Percentiles rank a stretch among this genome's conserved stretches.
Evolutionary conservation across 1,140 invertebrate species (phyloP).

Genomic region (Drosophila arizonae): DNA sequence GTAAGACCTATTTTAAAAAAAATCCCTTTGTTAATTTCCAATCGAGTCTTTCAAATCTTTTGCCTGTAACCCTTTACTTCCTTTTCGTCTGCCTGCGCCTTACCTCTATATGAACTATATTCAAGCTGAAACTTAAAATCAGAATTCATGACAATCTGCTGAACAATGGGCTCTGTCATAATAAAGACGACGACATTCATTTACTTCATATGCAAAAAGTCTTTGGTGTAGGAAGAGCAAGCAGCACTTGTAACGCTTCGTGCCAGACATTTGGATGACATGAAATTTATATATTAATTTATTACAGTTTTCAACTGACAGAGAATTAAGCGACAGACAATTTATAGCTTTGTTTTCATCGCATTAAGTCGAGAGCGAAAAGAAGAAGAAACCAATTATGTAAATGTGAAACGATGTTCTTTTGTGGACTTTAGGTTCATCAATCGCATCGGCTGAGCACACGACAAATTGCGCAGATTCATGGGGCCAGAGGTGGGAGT

Average conservation of each 20-base stretch:
- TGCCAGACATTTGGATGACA: slow-evolving; percentile 56
- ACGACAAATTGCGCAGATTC: slow-evolving; percentile 9
- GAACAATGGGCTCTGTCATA: slow-evolving; percentile 35
- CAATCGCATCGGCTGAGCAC: slow-evolving; percentile 12
- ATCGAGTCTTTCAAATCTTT: no score
- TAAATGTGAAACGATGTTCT: slow-evolving; percentile 46
- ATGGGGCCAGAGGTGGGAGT: no score
- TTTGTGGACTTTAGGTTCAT: slow-evolving; percentile 6
- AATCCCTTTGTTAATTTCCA: no score
- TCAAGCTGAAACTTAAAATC: no score
- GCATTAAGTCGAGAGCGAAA: slow-evolving; percentile 47
- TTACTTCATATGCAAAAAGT: neutral
- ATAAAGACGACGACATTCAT: slow-evolving; percentile 15
- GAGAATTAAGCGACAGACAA: slow-evolving; percentile 81
- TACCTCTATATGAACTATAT: no score
- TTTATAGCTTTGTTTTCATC: slow-evolving; percentile 82
- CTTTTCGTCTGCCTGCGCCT: no score
- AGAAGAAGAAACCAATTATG: slow-evolving; percentile 60
- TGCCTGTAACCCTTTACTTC: no score
- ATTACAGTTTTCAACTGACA: slow-evolving; percentile 79
- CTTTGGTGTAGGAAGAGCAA: neutral
- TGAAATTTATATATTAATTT: slow-evolving; percentile 83
- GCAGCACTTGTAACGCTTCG: slow-evolving; percentile 28
- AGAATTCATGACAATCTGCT: slow-evolving; percentile 12
- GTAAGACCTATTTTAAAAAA: no score